phyloP scores from a whole-genome alignment of 2,113 vertebrate species.

The Phalacrocorax carbo region DNA sequence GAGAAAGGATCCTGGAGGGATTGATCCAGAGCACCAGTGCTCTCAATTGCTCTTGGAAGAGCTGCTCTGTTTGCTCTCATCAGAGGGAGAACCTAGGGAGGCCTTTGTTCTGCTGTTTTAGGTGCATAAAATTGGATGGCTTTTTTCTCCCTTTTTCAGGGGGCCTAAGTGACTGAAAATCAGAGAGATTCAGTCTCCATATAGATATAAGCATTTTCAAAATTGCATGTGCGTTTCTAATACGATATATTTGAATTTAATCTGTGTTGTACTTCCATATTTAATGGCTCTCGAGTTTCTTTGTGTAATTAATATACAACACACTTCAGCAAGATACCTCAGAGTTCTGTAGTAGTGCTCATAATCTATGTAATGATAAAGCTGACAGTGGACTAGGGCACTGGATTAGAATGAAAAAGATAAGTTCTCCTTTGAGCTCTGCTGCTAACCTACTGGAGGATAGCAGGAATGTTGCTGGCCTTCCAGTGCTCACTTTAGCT shows the following conservation, averaged over 20 bases:
- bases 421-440: not conserved
- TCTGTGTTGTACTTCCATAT: not conserved
- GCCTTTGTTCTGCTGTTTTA: not conserved
- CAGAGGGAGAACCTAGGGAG: not conserved
- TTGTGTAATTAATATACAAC: not conserved
- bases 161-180: not conserved
- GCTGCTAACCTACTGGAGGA: not conserved
- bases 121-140: not conserved
- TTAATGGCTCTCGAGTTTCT: not conserved
- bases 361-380: not conserved
- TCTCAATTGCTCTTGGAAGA: not conserved
- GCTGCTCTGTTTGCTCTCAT: not conserved
- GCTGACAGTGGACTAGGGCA: not conserved
- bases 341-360: not conserved
- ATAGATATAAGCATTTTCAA: not conserved
- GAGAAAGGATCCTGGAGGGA: not conserved
- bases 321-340: not conserved
- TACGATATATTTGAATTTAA: not conserved
- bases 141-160: not conserved
- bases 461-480: not conserved
- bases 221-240: not conserved
- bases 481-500: not conserved
- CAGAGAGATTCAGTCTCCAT: not conserved
- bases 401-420: not conserved
- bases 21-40: fast-evolving